Conservation (phyloP, 2,888 invertebrate genomes). For the Orthonychiurus folsomi region DNA sequence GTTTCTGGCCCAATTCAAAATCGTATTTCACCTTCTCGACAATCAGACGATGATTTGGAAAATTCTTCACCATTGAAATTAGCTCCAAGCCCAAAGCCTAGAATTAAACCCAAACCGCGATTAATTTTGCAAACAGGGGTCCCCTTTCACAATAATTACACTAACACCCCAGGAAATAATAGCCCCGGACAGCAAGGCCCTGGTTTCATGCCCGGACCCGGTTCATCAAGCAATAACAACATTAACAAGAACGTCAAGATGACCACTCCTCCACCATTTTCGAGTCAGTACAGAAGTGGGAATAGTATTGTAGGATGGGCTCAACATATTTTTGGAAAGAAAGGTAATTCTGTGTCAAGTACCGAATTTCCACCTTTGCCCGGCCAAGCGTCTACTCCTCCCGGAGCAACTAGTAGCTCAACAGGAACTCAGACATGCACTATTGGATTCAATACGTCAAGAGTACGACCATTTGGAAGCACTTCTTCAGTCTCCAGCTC, state of each 20-base stretch:
- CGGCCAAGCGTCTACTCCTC: background rate
- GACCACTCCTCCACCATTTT: slow-evolving; percentile 9
- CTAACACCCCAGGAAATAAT: background rate
- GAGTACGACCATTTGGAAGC: background rate
- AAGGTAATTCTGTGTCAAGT: background rate
- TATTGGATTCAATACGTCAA: background rate
- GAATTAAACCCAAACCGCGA: slow-evolving; percentile 11
- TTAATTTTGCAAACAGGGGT: slow-evolving; percentile 8
- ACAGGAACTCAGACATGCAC: background rate
- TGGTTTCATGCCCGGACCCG: slow-evolving; percentile 7
- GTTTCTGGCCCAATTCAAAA: background rate
- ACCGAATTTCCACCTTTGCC: background rate
- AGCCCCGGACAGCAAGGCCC: background rate
- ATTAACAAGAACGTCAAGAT: background rate
- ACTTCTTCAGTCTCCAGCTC: background rate
- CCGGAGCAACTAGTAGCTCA: background rate
- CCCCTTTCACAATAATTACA: slow-evolving; percentile 8
- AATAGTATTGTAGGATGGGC: background rate
- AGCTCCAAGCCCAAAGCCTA: slow-evolving; percentile 15
- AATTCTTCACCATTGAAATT: background rate
- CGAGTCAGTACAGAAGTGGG: background rate
- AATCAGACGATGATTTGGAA: too few species aligned
- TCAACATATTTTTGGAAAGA: background rate
- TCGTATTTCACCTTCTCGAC: background rate
- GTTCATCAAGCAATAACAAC: background rate